phyloP scores from a whole-genome alignment of 2,888 invertebrate species.

The Troilus luridus region DNA sequence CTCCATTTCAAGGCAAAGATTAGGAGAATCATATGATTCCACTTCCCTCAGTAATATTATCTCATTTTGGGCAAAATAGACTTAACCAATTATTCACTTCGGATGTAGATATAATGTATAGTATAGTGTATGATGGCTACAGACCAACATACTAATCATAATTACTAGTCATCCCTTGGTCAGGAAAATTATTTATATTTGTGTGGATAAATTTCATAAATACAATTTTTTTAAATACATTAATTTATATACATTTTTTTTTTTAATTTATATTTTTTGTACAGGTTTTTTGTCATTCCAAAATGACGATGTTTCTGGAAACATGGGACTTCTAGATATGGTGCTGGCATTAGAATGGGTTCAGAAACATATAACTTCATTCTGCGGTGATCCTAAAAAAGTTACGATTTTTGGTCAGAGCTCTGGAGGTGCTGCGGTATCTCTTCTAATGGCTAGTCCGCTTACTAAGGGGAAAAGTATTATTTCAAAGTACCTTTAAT shows the following conservation, averaged over 20 bases:
- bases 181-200: not conserved
- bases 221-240: not conserved
- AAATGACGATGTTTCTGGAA: slow-evolving; percentile 72
- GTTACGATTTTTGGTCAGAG: slow-evolving; percentile 74
- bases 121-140: too few relatives aligned
- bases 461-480: slow-evolving; percentile 66
- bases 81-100: too few relatives aligned
- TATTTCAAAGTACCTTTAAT: slow-evolving; percentile 29
- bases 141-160: not conserved
- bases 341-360: slow-evolving; percentile 73
- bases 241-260: not conserved
- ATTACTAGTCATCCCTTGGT: not conserved
- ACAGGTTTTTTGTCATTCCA: slow-evolving; percentile 72
- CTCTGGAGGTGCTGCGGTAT: slow-evolving; percentile 71
- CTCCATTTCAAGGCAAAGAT: too few relatives aligned
- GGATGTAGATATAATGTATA: too few relatives aligned
- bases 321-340: slow-evolving; percentile 72
- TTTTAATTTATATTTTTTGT: not conserved
- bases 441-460: slow-evolving; percentile 70
- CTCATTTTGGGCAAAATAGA: too few relatives aligned
- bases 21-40: too few relatives aligned
- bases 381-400: slow-evolving; percentile 71
- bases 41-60: too few relatives aligned
- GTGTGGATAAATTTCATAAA: not conserved
- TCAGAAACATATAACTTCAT: slow-evolving; percentile 70